Percentiles rank a stretch among this genome's conserved stretches.
phyloP scores from a whole-genome alignment of 2,113 vertebrate genomes.

The Triplophysa dalaica region DNA sequence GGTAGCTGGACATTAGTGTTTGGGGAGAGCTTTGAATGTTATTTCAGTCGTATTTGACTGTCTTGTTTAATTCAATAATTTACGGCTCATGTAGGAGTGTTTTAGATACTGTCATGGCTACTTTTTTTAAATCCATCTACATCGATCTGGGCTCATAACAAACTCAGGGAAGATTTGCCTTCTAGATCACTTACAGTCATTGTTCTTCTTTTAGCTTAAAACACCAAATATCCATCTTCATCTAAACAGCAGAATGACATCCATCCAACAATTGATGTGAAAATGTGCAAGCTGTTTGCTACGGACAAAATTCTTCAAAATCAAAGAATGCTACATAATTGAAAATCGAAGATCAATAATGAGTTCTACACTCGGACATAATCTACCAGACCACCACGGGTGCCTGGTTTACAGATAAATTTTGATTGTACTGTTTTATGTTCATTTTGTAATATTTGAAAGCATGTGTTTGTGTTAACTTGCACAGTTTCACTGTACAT shows the following conservation, averaged over 20 bases:
- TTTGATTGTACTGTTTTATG: not conserved
- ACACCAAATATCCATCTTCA: constrained; percentile 1
- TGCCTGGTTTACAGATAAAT: not conserved
- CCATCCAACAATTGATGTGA: constrained; percentile 23
- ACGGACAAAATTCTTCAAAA: constrained; percentile 24
- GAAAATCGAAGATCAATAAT: constrained; percentile 30
- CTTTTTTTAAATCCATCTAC: not conserved
- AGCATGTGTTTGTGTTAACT: constrained; percentile 10
- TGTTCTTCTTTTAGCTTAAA: not conserved
- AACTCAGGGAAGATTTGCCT: not conserved
- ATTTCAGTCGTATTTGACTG: not conserved
- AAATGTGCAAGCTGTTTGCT: constrained; percentile 28
- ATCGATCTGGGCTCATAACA: not conserved
- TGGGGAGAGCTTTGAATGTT: not conserved
- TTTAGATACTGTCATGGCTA: not conserved
- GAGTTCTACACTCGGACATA: not conserved
- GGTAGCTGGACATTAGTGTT: not conserved
- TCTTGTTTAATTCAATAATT: constrained; percentile 18
- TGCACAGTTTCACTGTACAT: constrained; percentile 28
- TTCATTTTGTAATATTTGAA: not conserved
- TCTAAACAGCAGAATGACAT: constrained; percentile 14
- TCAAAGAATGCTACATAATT: constrained; percentile 47
- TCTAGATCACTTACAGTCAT: not conserved
- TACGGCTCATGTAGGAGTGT: constrained; percentile 1
- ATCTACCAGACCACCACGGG: not conserved